phyloP scores from a whole-genome alignment of 2,113 vertebrate genomes.

The Nycticorax nycticorax region DNA sequence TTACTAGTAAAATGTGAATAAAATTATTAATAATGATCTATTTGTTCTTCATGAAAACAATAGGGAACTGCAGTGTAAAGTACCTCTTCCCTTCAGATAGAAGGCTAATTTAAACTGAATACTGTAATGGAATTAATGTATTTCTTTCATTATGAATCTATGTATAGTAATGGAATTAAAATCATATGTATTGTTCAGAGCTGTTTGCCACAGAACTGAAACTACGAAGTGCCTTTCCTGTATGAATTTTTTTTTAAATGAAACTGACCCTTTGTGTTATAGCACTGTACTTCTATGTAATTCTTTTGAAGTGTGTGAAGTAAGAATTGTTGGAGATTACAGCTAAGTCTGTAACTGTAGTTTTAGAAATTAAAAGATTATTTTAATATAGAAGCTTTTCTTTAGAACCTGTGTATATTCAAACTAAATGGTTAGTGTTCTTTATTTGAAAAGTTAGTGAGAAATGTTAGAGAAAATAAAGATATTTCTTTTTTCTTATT shows the following conservation, averaged over 20 bases:
- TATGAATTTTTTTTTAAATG: fast-evolving
- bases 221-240: background rate
- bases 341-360: background rate
- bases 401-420: background rate
- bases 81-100: background rate
- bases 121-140: background rate
- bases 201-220: background rate
- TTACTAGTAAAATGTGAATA: background rate
- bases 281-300: background rate
- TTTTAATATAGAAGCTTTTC: background rate
- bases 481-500: background rate
- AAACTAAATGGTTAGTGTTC: background rate
- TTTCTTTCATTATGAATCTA: background rate
- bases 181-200: background rate
- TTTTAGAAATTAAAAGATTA: background rate
- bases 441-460: background rate
- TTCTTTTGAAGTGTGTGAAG: background rate
- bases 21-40: background rate
- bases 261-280: background rate
- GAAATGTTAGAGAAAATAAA: background rate
- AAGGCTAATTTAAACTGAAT: background rate
- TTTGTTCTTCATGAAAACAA: background rate
- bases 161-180: background rate
- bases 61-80: background rate
- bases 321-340: background rate